Conservation (phyloP, 2,113 vertebrate genomes). For the Erythrocercus mccallii region DNA sequence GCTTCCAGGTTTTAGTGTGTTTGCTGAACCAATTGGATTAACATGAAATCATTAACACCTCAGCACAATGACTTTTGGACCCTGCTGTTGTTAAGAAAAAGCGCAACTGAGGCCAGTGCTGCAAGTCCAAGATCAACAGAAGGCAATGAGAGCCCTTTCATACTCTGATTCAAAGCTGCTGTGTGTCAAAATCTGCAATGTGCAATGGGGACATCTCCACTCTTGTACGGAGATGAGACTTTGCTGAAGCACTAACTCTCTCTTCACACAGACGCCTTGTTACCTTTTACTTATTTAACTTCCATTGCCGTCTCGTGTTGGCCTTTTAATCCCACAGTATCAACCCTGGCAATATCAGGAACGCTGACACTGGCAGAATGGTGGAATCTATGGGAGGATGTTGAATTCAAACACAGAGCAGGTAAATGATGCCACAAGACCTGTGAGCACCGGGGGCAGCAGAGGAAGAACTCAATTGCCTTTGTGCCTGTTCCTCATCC, state of each 20-base stretch:
- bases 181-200: neutral
- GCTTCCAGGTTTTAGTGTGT: neutral
- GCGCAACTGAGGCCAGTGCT: neutral
- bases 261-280: neutral
- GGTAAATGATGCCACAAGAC: neutral
- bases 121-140: neutral
- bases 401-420: neutral
- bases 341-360: neutral
- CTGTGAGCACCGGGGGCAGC: neutral
- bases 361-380: neutral
- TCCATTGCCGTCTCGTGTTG: neutral
- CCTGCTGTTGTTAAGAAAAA: neutral
- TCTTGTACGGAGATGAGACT: neutral
- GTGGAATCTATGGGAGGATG: accelerated
- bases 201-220: neutral
- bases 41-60: neutral
- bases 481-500: neutral
- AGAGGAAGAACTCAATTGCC: neutral
- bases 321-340: neutral
- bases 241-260: neutral
- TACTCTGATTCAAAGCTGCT: neutral
- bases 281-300: neutral
- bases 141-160: neutral
- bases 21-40: neutral
- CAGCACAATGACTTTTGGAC: neutral